phyloP scores from a whole-genome alignment of 2,113 vertebrate species.

The Tupaia tana region DNA sequence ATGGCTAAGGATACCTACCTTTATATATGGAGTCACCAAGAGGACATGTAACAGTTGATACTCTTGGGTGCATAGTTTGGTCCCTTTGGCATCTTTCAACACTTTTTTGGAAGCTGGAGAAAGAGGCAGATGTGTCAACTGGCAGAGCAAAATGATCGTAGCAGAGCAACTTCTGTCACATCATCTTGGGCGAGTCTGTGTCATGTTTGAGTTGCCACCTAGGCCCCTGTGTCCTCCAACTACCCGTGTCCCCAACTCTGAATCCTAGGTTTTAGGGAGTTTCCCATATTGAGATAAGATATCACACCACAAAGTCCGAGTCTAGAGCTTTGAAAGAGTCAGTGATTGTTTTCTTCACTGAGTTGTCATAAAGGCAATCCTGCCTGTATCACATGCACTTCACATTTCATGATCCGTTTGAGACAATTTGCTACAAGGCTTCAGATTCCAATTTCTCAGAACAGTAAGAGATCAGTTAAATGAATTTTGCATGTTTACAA shows the following conservation, averaged over 20 bases:
- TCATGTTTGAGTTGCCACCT: background rate
- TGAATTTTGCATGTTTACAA: slow-evolving; percentile 39
- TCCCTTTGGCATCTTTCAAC: background rate
- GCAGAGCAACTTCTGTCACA: background rate
- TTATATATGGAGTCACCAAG: background rate
- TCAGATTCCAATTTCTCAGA: slow-evolving; percentile 65
- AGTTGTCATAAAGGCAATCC: background rate
- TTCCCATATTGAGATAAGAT: background rate
- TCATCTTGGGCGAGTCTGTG: background rate
- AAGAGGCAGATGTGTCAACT: background rate
- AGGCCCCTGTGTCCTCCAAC: background rate
- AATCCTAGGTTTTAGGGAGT: background rate
- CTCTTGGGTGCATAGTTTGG: background rate
- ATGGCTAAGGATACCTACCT: background rate
- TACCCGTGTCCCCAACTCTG: background rate
- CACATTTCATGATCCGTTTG: slow-evolving; percentile 18
- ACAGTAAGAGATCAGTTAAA: slow-evolving; percentile 60
- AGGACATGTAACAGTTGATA: background rate
- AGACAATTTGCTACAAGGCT: slow-evolving; percentile 60
- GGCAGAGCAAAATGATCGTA: background rate
- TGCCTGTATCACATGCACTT: background rate
- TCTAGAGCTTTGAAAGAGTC: background rate
- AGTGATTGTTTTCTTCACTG: background rate
- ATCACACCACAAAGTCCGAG: background rate
- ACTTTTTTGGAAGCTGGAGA: background rate